These are phyloP conservation scores for Drosophila melanocephala DNA, from an alignment of 2,888 invertebrate genomes.

Conservation along the genomic window DNA sequence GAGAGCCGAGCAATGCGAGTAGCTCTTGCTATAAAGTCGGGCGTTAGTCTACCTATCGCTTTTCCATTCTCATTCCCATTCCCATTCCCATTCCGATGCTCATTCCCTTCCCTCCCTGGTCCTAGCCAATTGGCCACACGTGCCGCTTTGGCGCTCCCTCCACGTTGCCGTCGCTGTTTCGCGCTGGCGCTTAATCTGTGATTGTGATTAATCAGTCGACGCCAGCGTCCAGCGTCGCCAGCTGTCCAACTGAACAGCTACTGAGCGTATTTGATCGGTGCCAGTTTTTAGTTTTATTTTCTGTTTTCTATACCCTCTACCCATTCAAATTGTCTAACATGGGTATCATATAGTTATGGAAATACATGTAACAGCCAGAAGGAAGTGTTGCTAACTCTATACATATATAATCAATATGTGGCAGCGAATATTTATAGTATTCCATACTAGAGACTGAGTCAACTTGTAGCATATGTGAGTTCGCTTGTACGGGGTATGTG, in stretches of 20 bases:
- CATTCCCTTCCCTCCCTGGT: not conserved
- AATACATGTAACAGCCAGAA: not conserved
- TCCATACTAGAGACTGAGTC: not conserved
- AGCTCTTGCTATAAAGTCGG: slow-evolving; percentile 7
- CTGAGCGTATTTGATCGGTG: slow-evolving; percentile 69
- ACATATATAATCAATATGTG: not conserved
- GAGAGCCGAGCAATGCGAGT: not conserved
- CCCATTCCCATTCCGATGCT: not conserved
- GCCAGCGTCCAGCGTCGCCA: slow-evolving; percentile 55
- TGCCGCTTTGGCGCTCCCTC: slow-evolving; percentile 53
- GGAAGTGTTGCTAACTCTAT: not conserved
- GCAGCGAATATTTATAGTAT: not conserved
- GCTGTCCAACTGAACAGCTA: slow-evolving; percentile 66
- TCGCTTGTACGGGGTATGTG: not conserved
- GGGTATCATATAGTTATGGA: not conserved
- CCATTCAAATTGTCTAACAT: not conserved
- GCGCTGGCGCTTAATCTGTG: slow-evolving; percentile 77
- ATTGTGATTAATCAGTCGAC: slow-evolving; percentile 76
- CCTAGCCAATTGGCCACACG: slow-evolving; percentile 38
- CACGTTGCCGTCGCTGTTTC: slow-evolving; percentile 41
- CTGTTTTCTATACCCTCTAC: slow-evolving; percentile 2
- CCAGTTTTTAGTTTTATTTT: slow-evolving; percentile 53
- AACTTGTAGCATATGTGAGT: not conserved
- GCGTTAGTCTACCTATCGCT: slow-evolving; percentile 6
- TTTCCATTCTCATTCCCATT: not conserved